Conservation (phyloP, 2,888 invertebrate species). For the Crocallis elinguaria region DNA sequence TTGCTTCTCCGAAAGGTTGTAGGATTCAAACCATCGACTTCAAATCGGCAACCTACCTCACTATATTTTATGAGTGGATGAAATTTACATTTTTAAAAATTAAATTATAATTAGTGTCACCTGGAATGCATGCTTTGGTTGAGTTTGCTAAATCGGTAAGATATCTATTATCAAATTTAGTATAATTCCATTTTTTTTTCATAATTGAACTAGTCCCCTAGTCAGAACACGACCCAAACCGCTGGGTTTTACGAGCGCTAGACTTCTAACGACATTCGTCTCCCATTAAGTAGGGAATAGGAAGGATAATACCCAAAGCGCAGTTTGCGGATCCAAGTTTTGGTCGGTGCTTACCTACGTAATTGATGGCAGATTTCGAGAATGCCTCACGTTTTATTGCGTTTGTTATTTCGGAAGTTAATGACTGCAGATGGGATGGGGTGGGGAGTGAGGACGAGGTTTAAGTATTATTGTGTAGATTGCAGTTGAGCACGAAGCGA, state of each 20-base stretch:
- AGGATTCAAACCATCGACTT: too few relatives aligned
- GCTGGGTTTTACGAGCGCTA: constrained; percentile 74
- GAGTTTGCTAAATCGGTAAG: too few relatives aligned
- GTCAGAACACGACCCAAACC: constrained; percentile 58
- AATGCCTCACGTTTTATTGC: constrained; percentile 45
- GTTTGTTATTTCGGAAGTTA: constrained; percentile 33
- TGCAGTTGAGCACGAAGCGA: constrained; percentile 2
- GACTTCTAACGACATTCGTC: constrained; percentile 79
- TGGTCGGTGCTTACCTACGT: constrained; percentile 59
- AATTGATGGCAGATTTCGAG: constrained; percentile 66
- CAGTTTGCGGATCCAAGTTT: constrained; percentile 75
- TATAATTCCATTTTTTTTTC: neutral
- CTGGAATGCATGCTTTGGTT: too few relatives aligned
- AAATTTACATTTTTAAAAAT: too few relatives aligned
- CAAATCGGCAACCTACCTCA: too few relatives aligned
- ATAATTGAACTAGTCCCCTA: constrained; percentile 36
- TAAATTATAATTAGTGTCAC: too few relatives aligned
- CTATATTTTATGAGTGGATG: too few relatives aligned
- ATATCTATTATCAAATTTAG: too few relatives aligned
- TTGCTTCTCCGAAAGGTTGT: too few relatives aligned
- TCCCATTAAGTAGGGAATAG: constrained; percentile 77
- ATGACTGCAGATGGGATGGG: constrained; percentile 21
- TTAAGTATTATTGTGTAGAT: constrained; percentile 5
- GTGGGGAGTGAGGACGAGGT: neutral
- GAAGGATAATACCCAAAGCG: constrained; percentile 72